Evolutionary conservation across 30 jellyfish, hydroid and myxozoan genomes (phyloP).

Genomic region (Rhopilema esculentum): DNA sequence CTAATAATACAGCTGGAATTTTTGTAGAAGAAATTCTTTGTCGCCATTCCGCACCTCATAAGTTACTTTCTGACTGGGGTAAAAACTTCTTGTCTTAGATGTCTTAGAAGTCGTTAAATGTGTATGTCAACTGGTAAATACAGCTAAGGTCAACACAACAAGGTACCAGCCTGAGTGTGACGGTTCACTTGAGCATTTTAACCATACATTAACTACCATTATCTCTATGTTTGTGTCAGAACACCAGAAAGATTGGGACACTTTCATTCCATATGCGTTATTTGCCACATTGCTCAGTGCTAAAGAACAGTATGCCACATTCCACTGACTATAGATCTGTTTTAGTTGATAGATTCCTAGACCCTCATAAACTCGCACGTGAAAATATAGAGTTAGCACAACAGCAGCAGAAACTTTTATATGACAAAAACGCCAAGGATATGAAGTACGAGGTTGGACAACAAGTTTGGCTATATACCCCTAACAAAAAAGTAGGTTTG

Average conservation of each 20-base stretch:
- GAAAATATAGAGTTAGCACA: constrained; percentile 49
- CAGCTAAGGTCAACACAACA: too few species aligned
- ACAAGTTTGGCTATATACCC: constrained; percentile 70
- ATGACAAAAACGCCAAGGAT: constrained; percentile 47
- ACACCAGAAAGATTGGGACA: constrained; percentile 68
- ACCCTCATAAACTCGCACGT: constrained; percentile 29
- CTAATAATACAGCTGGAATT: constrained; percentile 50
- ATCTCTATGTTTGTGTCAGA: constrained; percentile 62
- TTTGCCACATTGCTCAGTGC: constrained; percentile 46
- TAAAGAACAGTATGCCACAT: constrained; percentile 2
- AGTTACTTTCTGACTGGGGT: constrained; percentile 62
- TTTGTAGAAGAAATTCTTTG: constrained; percentile 57
- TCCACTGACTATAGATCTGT: constrained; percentile 32
- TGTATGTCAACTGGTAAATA: constrained; percentile 47
- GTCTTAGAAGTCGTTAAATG: constrained; percentile 53
- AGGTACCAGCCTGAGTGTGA: too few species aligned
- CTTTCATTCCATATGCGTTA: constrained; percentile 33
- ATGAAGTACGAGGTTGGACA: constrained; percentile 40
- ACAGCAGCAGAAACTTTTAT: constrained; percentile 23
- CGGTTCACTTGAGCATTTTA: constrained; percentile 55
- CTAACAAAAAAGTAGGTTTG: constrained; percentile 35
- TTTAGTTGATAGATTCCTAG: constrained; percentile 8
- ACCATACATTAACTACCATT: constrained; percentile 36
- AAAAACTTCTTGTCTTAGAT: constrained; percentile 56
- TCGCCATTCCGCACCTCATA: constrained; percentile 69